Evolutionary conservation across 1,140 invertebrate species (phyloP), one percentile per base, ranked within the genome.

Genomic region (Microvelia longipes): DNA sequence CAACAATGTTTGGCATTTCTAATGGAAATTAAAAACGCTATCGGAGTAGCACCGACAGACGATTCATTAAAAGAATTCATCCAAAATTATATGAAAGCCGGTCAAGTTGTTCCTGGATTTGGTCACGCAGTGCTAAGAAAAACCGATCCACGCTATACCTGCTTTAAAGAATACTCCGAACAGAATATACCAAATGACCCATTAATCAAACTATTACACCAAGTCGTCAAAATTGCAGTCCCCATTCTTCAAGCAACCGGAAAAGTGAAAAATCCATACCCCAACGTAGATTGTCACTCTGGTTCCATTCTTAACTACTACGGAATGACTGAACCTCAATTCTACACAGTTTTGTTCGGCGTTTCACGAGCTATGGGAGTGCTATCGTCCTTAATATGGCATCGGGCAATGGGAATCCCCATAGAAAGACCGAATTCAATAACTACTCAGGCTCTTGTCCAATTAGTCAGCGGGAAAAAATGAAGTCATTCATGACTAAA

Each of bases 241-340:
- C 90, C 92, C 73, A 88, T 97, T 74, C 87, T 98, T 19, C 84
- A 91, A 71, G 92, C 94, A 78, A 90, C 92, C 72, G 94, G 94
- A 75, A 98, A 98, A 81, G 93, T 96, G 13, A 94, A 95, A 85
- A 98, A 98, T 85, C 95, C 95, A 69, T 98, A 94, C 94, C 95
- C 95, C 69, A 98, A 98, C 83, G 95, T 98, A 74, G 95, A 98
- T 81, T 94, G 95, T 65, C 94, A 97, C 35, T 50, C 35, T 11
- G 35, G 35, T 11, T 5, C 19, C 5, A 50, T 98, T 29, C 82
- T 98, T 69, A 86, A 88, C 81, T 82, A 88, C 77, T 88, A 84
- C 75, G 85, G 85, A 29, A 83, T 88, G 82, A 87, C 78, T 61
- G 86, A 88, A 77, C 88, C 87, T 85, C 83, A 82, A 73, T 88